Percentiles rank a stretch among this genome's conserved stretches.
Evolutionary conservation across 2,888 invertebrate species (phyloP).

Genomic region (Patella caerulea): DNA sequence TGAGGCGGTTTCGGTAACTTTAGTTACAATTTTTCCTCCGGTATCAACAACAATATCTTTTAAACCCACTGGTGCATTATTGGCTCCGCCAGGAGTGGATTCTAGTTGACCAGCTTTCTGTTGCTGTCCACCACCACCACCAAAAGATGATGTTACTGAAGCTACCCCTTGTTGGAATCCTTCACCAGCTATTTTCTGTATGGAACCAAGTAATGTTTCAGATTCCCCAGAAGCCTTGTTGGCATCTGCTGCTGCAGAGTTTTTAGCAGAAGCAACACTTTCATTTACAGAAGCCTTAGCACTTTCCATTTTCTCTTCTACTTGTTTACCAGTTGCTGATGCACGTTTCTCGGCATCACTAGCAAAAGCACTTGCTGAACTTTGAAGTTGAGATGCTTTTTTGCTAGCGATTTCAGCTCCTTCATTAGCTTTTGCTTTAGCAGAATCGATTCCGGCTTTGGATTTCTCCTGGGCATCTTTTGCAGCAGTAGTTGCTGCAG

Average conservation of each 20-base stretch:
- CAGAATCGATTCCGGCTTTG: background rate
- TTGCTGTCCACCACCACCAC: background rate
- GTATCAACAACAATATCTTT: conserved; percentile 1
- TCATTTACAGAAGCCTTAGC: background rate
- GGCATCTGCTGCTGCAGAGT: background rate
- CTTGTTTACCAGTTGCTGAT: background rate
- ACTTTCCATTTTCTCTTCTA: conserved; percentile 1
- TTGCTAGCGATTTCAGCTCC: too few relatives aligned
- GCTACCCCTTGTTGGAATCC: background rate
- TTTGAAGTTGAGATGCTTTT: background rate
- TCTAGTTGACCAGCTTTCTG: background rate
- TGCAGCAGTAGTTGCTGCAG: background rate
- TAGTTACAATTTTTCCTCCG: background rate
- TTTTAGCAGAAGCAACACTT: conserved; percentile 4
- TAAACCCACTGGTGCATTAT: background rate
- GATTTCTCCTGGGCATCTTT: conserved; percentile 1
- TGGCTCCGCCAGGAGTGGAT: background rate
- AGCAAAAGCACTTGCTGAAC: background rate
- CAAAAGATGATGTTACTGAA: background rate
- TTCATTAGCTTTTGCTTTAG: background rate
- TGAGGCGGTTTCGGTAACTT: background rate
- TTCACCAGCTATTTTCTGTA: background rate
- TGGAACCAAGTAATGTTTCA: background rate
- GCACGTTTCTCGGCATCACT: background rate
- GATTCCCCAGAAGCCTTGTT: background rate